These are phyloP conservation scores for Cheilosia urbana DNA, from an alignment of 2,888 invertebrate genomes.

Conservation along the genomic window DNA sequence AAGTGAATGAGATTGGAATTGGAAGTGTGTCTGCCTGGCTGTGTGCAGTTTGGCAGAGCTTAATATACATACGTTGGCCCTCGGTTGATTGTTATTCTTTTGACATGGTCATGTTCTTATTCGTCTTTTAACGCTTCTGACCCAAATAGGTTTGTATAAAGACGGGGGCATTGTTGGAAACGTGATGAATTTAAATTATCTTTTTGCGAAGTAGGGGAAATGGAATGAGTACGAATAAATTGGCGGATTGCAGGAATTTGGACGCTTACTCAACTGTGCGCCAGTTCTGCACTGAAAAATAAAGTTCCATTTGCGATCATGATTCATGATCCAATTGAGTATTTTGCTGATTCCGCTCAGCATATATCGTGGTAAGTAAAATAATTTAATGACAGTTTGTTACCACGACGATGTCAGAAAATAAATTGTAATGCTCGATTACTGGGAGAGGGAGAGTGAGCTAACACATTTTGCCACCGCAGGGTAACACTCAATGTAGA, in stretches of 20 bases:
- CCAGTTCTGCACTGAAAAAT: slow-evolving; percentile 18
- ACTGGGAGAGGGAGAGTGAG: too few species aligned
- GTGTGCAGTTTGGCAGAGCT: slow-evolving; percentile 35
- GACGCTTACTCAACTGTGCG: background rate
- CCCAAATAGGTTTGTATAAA: slow-evolving; percentile 46
- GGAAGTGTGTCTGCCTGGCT: slow-evolving; percentile 50
- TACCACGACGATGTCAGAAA: too few species aligned
- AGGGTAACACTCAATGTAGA: too few species aligned
- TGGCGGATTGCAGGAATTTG: background rate
- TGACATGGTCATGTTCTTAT: slow-evolving; percentile 50
- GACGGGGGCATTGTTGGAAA: slow-evolving; percentile 46
- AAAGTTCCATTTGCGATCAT: background rate
- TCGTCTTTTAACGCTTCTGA: slow-evolving; percentile 58
- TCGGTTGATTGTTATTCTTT: slow-evolving; percentile 53
- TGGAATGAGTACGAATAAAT: slow-evolving; percentile 11
- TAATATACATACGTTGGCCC: slow-evolving; percentile 38
- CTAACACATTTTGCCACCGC: too few species aligned
- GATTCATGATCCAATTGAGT: background rate
- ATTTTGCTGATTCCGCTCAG: background rate
- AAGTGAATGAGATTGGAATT: slow-evolving; percentile 14
- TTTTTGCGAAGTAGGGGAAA: slow-evolving; percentile 33
- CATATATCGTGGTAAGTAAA: too few species aligned
- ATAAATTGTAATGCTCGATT: too few species aligned
- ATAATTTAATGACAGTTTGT: too few species aligned
- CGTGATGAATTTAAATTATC: slow-evolving; percentile 53